Evolutionary conservation across 2,888 invertebrate species (phyloP).

Genomic region (Agrotis clavis): DNA sequence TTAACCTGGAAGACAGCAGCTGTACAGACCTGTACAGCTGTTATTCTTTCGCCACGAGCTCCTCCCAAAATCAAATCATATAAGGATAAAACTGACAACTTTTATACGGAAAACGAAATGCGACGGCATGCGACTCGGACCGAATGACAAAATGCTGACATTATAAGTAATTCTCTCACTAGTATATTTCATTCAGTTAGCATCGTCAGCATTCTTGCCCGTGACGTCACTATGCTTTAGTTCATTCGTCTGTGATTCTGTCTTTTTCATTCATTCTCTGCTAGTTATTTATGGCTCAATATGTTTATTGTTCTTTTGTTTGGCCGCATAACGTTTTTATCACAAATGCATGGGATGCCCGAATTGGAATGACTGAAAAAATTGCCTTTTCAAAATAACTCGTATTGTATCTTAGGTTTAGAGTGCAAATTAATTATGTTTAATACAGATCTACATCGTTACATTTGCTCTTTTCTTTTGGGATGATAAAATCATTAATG

Average conservation of each 20-base stretch:
- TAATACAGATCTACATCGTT: background rate
- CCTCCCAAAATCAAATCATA: background rate
- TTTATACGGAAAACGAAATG: constrained; percentile 28
- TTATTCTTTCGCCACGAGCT: no score
- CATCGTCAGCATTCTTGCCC: constrained; percentile 26
- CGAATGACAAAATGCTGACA: constrained; percentile 15
- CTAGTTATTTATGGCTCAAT: constrained; percentile 51
- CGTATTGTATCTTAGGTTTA: background rate
- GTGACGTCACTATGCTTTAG: constrained; percentile 51
- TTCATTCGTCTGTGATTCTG: no score
- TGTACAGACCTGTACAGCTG: no score
- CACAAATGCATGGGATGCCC: constrained; percentile 6
- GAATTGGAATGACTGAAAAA: background rate
- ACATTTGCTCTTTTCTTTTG: background rate
- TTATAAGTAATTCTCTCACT: constrained; percentile 32
- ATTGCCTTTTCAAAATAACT: background rate
- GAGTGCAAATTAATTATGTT: background rate
- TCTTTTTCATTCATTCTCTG: constrained; percentile 38
- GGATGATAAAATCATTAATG: no score
- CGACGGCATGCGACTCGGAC: constrained; percentile 3
- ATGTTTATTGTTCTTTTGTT: constrained; percentile 44
- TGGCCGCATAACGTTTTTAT: background rate
- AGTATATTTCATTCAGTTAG: constrained; percentile 51
- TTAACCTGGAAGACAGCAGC: no score
- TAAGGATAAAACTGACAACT: constrained; percentile 14